Base-by-base conservation (phyloP, 2,797 vertebrate genomes). In the Cynodonichthys magdalenae region DNA sequence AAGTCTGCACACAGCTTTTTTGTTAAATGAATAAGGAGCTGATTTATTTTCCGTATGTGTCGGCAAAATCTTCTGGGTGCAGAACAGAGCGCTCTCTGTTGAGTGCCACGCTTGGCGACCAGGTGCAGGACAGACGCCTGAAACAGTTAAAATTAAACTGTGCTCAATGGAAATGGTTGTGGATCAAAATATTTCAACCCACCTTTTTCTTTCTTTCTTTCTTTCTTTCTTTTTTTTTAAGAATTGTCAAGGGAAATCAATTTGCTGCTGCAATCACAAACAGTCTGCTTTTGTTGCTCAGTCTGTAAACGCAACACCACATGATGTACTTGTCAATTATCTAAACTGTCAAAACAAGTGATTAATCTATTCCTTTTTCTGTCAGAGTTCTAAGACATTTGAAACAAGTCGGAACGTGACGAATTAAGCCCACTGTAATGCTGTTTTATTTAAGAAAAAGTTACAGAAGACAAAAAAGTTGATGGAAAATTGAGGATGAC, bases 31-130 rank as follows among this genome's bases (percentile, higher is more conserved):
- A 91, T 66, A 75, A 79, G 81, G 83, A 71, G 80, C 78, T 88
- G 87, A 90, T 92, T 91, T 92, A 89, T 90, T 92, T 92, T 91
- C 89, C 83, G 73, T 81, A 56, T 75, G 84, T 79, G 81, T 88
- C 74, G 27, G 86, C 81, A 87, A 81, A 85, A 89, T 85, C 85
- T 85, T 84, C 85, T 77, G 71, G 71, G 68, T 24, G 31, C 75
- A 41, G 84, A 90, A 90, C 87, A 91, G 85, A 83, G 84, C 11
- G 44, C 1, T 66, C 79, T 90, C 85, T 92, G 91, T 90, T 87
- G 68, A 55, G 59, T 67, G 77, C 77, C 73, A 74, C 48, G 68
- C 77, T 85, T 78, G 58, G 69, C 71, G 44, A 69, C 83, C 91
- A 91, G 90, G 90, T 92, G 89, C 82, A 75, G 78, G 80, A 87